Evolutionary conservation across 2,888 invertebrate species (phyloP), one percentile per base, ranked within the genome.

Genomic region (Theretra japonica): DNA sequence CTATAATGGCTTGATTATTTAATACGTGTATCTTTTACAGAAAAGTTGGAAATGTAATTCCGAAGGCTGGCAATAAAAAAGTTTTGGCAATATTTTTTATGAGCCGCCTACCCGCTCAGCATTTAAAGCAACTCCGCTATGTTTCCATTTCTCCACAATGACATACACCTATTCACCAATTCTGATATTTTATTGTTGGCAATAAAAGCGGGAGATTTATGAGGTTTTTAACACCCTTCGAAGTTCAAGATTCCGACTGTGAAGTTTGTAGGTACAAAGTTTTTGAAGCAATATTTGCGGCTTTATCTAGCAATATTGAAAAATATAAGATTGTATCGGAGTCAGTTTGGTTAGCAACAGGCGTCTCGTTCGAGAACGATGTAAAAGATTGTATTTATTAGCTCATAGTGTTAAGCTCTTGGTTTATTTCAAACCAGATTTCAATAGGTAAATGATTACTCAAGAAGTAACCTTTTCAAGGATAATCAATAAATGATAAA

Each of bases 21-120:
- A 62, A 62, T 62, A 48, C 41, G 48, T 65, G 48, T 65, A 65
- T 65, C 30, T 4, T 68, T 56, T 56, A 21, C 28, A 41, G 23
- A 57, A 57, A 57, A 58, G 11, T 58, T 69, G 23, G 65, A 17
- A 65, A 65, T 65, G 7, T 65, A 48, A 65, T 65, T 65, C 65
- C 65, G 21, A 65, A 41, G 48, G 48, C 23, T 65, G 41, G 65
- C 48, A 65, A 65, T 65, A 65, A 65, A 65, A 65, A 65, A 65
- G 65, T 65, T 65, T 48, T 15, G 65, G 23, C 48, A 65, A 48
- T 65, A 65, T 65, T 65, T 58, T 65, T 65, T 65, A 65, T 65
- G 62, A 65, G 17, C 41, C 11, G 62, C 62, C 41, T 65, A 65
- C 62, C 23, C 62, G 62, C 15, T 48, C 65, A 48, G 65, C 41